These are phyloP conservation scores for Nemotelus nigrinus DNA, from an alignment of 2,888 invertebrate species.

Conservation along the genomic window DNA sequence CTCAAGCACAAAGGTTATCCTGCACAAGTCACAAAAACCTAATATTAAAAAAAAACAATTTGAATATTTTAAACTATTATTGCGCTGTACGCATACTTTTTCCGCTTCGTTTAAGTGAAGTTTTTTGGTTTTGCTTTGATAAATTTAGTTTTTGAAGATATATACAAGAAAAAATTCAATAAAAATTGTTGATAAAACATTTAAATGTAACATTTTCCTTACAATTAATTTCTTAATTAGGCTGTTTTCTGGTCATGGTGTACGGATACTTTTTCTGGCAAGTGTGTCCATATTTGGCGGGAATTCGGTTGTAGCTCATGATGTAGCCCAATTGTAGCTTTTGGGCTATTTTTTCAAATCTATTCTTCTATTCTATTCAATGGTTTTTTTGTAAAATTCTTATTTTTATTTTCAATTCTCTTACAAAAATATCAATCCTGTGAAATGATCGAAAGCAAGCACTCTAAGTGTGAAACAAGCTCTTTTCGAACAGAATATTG, in stretches of 20 bases:
- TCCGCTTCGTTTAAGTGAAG: neutral
- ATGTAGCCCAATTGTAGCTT: too few relatives aligned
- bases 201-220: conserved; percentile 2
- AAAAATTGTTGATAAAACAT: neutral
- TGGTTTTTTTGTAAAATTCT: too few relatives aligned
- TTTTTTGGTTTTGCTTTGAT: conserved; percentile 1
- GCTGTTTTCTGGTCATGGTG: neutral
- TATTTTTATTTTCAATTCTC: too few relatives aligned
- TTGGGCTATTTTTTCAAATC: too few relatives aligned
- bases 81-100: neutral
- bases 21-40: neutral
- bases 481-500: too few relatives aligned
- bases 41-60: conserved; percentile 4
- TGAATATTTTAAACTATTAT: neutral
- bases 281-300: neutral
- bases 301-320: too few relatives aligned
- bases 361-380: too few relatives aligned
- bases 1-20: conserved; percentile 11
- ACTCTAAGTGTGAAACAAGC: too few relatives aligned
- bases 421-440: too few relatives aligned
- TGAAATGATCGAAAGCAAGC: too few relatives aligned
- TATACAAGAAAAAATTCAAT: neutral
- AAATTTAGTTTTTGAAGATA: conserved; percentile 4
- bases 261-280: neutral
- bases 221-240: neutral